A percentile compares a stretch with the other conserved stretches of the same genome.
phyloP scores from a whole-genome alignment of 2,113 vertebrate species.

The Morone saxatilis region DNA sequence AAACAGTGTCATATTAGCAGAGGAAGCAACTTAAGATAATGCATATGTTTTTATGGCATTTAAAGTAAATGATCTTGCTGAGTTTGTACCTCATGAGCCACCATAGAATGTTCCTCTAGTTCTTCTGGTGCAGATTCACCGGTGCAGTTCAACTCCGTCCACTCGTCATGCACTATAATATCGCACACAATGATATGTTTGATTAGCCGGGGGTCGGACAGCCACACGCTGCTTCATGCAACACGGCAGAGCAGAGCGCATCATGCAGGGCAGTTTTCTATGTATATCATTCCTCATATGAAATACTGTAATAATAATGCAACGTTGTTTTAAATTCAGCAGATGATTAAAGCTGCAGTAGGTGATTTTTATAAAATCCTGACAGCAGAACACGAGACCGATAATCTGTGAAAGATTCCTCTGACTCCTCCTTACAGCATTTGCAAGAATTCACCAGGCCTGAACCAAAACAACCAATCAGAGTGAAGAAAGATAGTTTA shows the following conservation, averaged over 20 bases:
- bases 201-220: background rate
- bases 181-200: background rate
- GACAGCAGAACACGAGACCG: too few relatives aligned
- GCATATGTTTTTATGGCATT: background rate
- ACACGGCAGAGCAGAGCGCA: too few relatives aligned
- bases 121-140: conserved; percentile 86
- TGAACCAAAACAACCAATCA: too few relatives aligned
- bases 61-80: too few relatives aligned
- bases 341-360: background rate
- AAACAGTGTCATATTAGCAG: background rate
- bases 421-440: too few relatives aligned
- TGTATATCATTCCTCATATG: background rate
- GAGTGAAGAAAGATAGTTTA: too few relatives aligned
- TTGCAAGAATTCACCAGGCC: too few relatives aligned
- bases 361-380: too few relatives aligned
- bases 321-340: background rate
- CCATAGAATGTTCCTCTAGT: conserved; percentile 90
- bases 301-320: background rate
- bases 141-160: conserved; percentile 83
- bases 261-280: background rate
- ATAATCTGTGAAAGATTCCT: too few relatives aligned
- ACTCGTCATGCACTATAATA: conserved; percentile 83
- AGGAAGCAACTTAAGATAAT: background rate
- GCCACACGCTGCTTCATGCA: background rate
- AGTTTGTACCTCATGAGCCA: conserved; percentile 85